Evolutionary conservation across 2,113 vertebrate genomes (phyloP).

Genomic region (Cyprinodon tularosa): DNA sequence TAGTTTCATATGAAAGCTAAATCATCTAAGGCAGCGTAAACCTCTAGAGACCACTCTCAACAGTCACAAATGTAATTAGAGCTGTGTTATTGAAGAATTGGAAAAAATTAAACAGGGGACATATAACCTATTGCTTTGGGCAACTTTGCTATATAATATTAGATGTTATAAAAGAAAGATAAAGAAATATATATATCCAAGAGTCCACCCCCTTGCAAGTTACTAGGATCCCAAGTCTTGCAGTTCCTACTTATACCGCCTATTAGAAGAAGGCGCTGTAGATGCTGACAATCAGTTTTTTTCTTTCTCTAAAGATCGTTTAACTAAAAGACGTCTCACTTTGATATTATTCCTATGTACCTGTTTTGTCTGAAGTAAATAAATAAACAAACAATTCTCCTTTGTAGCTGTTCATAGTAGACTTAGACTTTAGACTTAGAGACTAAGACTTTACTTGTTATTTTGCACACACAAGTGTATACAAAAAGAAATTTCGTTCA

Average conservation of each 20-base stretch:
- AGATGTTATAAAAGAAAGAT: no score
- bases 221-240: slow-evolving; percentile 4
- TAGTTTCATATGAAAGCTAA: no score
- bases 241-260: slow-evolving; percentile 28
- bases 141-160: no score
- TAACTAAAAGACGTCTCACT: slow-evolving; percentile 27
- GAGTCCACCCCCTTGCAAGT: background rate
- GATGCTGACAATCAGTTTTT: background rate
- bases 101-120: background rate
- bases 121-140: no score
- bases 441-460: no score
- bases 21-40: background rate
- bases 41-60: background rate
- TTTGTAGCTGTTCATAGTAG: background rate
- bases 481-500: no score
- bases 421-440: no score
- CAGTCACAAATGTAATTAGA: fast-evolving
- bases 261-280: slow-evolving; percentile 36
- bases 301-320: slow-evolving; percentile 5
- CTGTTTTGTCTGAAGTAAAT: background rate
- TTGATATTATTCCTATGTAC: background rate
- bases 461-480: no score
- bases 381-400: no score
- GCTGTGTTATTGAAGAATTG: background rate
- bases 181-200: no score